Evolutionary conservation across 2,113 vertebrate species (phyloP).

Genomic region (Egretta garzetta): DNA sequence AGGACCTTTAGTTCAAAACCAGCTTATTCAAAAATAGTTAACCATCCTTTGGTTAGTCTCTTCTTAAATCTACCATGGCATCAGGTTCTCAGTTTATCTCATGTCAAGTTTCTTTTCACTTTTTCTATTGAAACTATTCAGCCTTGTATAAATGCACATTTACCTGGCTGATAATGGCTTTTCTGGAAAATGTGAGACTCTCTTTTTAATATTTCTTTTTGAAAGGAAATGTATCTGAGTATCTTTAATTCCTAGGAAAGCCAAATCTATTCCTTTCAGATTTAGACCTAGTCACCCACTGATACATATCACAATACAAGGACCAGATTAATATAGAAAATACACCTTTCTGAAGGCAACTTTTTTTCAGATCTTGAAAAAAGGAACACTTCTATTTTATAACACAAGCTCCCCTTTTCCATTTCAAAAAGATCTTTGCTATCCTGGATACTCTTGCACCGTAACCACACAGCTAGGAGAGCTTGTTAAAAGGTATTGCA

Average conservation of each 20-base stretch:
- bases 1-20: neutral
- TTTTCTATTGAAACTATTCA: neutral
- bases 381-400: neutral
- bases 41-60: neutral
- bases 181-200: neutral
- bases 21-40: neutral
- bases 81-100: neutral
- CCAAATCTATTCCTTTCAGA: neutral
- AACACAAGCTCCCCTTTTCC: neutral
- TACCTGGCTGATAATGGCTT: neutral
- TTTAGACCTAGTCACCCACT: neutral
- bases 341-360: neutral
- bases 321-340: neutral
- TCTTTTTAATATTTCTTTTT: neutral
- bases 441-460: neutral
- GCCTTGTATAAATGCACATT: neutral
- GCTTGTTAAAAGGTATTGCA: neutral
- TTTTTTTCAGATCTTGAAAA: neutral
- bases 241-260: neutral
- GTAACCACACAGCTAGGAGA: neutral
- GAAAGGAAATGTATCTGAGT: neutral
- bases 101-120: neutral
- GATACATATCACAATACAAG: neutral
- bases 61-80: neutral
- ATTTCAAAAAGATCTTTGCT: neutral